Evolutionary conservation across 2,113 vertebrate species (phyloP).

Genomic region (Pterocles burchelli): DNA sequence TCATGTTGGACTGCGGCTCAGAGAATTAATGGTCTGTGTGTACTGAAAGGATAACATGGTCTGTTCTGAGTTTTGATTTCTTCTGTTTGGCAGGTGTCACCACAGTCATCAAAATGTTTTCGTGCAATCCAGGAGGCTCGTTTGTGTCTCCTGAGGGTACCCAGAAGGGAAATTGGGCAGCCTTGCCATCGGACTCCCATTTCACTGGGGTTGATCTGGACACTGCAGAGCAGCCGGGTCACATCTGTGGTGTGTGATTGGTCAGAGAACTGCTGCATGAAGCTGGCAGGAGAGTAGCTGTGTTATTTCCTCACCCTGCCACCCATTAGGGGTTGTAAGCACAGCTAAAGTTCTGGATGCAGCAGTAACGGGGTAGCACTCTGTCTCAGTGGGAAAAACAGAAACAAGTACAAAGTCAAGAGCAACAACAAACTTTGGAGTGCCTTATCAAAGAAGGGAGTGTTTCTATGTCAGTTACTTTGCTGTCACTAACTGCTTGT

Average conservation of each 20-base stretch:
- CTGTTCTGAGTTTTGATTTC: neutral
- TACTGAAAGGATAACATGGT: neutral
- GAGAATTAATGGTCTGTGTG: neutral
- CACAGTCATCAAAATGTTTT: neutral
- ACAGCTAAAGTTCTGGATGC: neutral
- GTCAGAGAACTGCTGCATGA: neutral
- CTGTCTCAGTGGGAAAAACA: neutral
- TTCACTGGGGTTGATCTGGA: neutral
- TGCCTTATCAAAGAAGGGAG: neutral
- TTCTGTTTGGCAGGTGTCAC: conserved; percentile 5
- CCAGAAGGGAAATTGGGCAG: neutral
- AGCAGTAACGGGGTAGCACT: neutral
- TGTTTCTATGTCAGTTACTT: neutral
- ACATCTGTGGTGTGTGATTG: neutral
- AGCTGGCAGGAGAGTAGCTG: conserved; percentile 5
- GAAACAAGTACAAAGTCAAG: neutral
- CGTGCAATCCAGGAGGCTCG: neutral
- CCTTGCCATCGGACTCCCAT: neutral
- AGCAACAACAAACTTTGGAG: neutral
- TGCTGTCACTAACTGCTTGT: conserved; percentile 1
- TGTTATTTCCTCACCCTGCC: neutral
- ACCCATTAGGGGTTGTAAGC: neutral
- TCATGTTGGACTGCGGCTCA: neutral
- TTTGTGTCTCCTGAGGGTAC: neutral
- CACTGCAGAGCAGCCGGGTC: neutral